Evolutionary conservation across 1,140 invertebrate genomes (phyloP).

Genomic region (Drusus annulatus): DNA sequence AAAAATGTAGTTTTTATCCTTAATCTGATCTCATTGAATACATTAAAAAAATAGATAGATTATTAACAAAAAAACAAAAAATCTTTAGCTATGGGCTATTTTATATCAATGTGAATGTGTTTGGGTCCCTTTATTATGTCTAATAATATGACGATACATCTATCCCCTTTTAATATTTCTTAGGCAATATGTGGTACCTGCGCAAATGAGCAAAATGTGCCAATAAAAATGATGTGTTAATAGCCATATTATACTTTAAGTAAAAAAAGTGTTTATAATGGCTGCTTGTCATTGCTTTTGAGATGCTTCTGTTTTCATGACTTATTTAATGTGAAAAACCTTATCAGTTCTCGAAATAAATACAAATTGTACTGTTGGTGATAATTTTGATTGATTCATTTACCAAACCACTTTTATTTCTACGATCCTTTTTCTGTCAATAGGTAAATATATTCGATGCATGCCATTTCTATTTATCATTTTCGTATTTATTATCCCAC

Average conservation of each 20-base stretch:
- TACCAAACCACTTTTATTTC: background rate
- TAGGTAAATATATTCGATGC: constrained; percentile 31
- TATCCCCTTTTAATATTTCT: no score
- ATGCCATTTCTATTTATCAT: constrained; percentile 11
- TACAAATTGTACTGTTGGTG: background rate
- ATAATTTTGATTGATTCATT: constrained; percentile 9
- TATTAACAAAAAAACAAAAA: no score
- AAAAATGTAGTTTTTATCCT: no score
- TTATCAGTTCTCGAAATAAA: background rate
- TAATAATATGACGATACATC: no score
- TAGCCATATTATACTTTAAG: constrained; percentile 27
- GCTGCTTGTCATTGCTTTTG: constrained; percentile 27
- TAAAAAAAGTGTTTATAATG: constrained; percentile 35
- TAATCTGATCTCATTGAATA: no score
- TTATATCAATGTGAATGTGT: no score
- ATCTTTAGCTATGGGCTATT: no score
- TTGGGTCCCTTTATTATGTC: no score
- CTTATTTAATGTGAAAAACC: constrained; percentile 1
- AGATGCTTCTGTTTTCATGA: constrained; percentile 38
- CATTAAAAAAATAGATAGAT: no score
- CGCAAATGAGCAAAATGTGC: background rate
- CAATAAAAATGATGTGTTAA: constrained; percentile 16
- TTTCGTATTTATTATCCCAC: constrained; percentile 7
- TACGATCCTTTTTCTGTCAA: background rate
- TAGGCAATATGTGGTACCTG: no score